Base-by-base conservation (phyloP, 2,888 invertebrate species). In the Patella caerulea region DNA sequence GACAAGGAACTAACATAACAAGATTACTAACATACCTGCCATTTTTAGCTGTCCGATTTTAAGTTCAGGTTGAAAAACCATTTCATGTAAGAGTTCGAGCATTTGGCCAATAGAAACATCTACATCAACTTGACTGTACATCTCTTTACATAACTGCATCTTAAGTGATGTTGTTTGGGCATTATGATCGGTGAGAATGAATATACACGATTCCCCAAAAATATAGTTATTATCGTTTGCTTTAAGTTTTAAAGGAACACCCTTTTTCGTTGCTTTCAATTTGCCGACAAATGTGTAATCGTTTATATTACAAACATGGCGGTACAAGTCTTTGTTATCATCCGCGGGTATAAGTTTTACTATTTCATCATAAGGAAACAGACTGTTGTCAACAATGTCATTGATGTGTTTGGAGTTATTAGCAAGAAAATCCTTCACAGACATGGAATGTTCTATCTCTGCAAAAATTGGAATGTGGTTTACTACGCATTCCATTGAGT, bases 401-500 rank as follows among this genome's bases (percentile, higher is more conserved):
- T 24, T 65, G 7, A 65, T 65, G 19, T 65, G 19, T 3, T 65
- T 24, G 3, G 19, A 24, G 65, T 65, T 65, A 24, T n/a, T 65
- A 12, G 11, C 24, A 2, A 65, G 65, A 19, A 65, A 65, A 3
- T 65, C 19, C 17, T 65, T 65, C n/a, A 65, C 19, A 19, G 65
- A 24, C 24, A 24, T 65, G 17, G 19, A 24, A 11, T 19, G 24
- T 24, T 65, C 65, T 65, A 65, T 65, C 3, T 65, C 65, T 3
- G 19, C 65, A 65, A 65, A 65, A 24, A 65, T 65, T 19, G 65
- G 65, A 24, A 65, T 24, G 17, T 65, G 65, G 65, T 65, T 65
- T 19, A 24, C 11, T 12, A 65, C 12, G 24, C 65, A 65, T 65
- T 65, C 65, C 24, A 65, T 65, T 17, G 11, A 12, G 14, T 65